These are phyloP conservation scores for Astropecten irregularis DNA, from an alignment of 53 echinoderm and acorn worm genomes.

Conservation along the genomic window DNA sequence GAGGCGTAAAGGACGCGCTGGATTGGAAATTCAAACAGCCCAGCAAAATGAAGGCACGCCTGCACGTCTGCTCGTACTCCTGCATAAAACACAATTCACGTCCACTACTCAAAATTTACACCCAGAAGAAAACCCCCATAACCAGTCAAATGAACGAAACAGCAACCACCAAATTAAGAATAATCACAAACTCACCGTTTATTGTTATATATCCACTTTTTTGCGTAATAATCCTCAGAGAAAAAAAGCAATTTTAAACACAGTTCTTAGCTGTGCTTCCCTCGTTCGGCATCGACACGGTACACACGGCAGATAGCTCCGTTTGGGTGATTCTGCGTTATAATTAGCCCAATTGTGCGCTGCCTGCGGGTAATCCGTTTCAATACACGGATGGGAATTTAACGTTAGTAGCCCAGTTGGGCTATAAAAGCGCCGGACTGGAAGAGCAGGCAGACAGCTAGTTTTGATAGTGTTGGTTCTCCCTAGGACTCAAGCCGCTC, in stretches of 20 bases:
- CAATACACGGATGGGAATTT: no score
- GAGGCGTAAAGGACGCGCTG: slow-evolving; percentile 22
- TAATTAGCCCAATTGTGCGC: slow-evolving; percentile 32
- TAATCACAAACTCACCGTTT: slow-evolving; percentile 15
- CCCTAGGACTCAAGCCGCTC: slow-evolving; percentile 37
- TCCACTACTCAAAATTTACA: neutral
- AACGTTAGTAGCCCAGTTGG: neutral
- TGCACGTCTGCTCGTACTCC: neutral
- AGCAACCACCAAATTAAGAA: neutral
- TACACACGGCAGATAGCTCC: no score
- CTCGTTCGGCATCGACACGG: neutral
- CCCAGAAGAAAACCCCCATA: no score
- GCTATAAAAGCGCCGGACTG: slow-evolving; percentile 29
- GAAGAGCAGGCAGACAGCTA: slow-evolving; percentile 20
- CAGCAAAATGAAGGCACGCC: slow-evolving; percentile 3
- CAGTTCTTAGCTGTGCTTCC: slow-evolving; percentile 10
- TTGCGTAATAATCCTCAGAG: slow-evolving; percentile 51
- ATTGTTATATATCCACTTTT: slow-evolving; percentile 53
- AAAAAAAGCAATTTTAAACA: slow-evolving; percentile 45
- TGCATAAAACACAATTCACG: neutral
- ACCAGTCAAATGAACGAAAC: no score
- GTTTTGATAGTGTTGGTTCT: slow-evolving; percentile 16
- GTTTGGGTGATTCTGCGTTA: neutral
- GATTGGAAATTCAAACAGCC: slow-evolving; percentile 4
- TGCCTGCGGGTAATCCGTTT: neutral